Conservation (phyloP, 35 echinoderm and acorn worm species). For the Ptychodera flava region DNA sequence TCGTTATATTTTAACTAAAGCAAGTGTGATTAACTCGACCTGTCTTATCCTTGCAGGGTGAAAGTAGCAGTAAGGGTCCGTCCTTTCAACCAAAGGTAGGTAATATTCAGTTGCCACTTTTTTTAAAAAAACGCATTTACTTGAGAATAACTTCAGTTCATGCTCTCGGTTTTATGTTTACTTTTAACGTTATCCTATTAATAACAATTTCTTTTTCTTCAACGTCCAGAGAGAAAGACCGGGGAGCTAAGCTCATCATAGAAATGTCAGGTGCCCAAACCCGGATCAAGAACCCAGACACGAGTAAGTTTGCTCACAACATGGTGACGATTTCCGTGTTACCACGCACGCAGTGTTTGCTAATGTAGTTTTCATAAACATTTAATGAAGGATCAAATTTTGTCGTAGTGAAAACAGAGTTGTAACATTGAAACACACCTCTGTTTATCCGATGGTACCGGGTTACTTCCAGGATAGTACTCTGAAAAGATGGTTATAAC, state of each 20-base stretch:
- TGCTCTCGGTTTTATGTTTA: not conserved
- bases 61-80: conserved; percentile 15
- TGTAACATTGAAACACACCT: no score
- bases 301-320: no score
- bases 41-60: conserved; percentile 10
- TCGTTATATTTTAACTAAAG: not conserved
- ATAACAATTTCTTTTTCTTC: not conserved
- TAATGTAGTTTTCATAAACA: no score
- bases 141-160: not conserved
- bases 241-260: conserved; percentile 10
- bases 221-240: conserved; percentile 10
- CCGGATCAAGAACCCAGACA: conserved; percentile 9
- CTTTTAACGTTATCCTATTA: not conserved
- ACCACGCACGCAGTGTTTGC: no score
- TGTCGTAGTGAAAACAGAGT: no score
- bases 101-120: not conserved
- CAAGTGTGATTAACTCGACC: not conserved
- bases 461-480: no score
- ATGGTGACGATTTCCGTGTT: no score
- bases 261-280: not conserved
- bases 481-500: no score
- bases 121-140: not conserved
- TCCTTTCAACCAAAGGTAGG: conserved; percentile 15
- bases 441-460: no score
- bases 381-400: no score